Conservation (phyloP, 2,113 vertebrate genomes). For the Pachyramphus minor region DNA sequence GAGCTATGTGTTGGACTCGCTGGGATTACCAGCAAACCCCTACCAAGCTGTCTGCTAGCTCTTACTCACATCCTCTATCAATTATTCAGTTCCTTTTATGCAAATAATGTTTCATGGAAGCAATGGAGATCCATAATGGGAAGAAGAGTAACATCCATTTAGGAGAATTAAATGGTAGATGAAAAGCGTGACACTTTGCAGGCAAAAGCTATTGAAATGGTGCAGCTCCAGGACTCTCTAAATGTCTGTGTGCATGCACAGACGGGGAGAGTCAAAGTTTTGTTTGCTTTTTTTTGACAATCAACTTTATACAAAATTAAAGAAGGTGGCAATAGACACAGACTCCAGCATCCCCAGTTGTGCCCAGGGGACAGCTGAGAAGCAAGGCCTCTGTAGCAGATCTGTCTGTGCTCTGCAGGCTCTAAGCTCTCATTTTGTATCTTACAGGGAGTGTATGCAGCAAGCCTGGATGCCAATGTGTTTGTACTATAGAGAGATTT, state of each 20-base stretch:
- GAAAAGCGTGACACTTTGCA: conserved; percentile 22
- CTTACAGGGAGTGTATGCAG: not conserved
- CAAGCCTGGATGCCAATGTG: not conserved
- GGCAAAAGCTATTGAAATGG: conserved; percentile 2
- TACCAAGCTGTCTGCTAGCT: conserved; percentile 64
- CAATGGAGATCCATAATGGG: conserved; percentile 43
- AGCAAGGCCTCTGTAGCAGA: not conserved
- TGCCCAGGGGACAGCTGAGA: not conserved
- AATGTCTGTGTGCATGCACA: not conserved
- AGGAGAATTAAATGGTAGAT: conserved; percentile 63
- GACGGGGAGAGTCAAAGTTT: not conserved
- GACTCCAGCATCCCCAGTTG: not conserved
- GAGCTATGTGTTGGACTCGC: conserved; percentile 73
- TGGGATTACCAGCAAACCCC: conserved; percentile 52
- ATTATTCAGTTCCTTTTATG: conserved; percentile 83
- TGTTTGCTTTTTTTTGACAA: not conserved
- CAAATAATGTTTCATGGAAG: conserved; percentile 75
- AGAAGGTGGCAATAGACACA: not conserved
- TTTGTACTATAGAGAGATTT: not conserved
- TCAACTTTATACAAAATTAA: conserved; percentile 9
- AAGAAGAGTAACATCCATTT: conserved; percentile 59
- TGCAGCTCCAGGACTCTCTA: not conserved
- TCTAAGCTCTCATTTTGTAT: not conserved
- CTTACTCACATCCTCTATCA: conserved; percentile 72
- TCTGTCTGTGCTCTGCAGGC: not conserved